These are phyloP conservation scores for Aurelia aurita DNA, from an alignment of 30 jellyfish, hydroid and myxozoan species.

Conservation along the genomic window DNA sequence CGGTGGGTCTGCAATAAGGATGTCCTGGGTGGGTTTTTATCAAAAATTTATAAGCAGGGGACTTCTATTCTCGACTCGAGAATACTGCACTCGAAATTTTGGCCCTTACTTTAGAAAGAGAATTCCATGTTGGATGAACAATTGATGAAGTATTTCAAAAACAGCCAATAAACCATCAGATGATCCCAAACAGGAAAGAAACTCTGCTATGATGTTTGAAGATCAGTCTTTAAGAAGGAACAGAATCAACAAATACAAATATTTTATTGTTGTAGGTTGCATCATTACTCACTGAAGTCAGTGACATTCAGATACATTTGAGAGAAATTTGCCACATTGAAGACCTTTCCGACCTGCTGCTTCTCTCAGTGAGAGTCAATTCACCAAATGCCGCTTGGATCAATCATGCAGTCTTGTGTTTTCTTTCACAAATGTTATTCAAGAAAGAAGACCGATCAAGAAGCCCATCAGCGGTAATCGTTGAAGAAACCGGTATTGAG, in stretches of 20 bases:
- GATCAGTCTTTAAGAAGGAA: too few species aligned
- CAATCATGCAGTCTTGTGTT: conserved; percentile 43
- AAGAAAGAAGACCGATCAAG: background rate
- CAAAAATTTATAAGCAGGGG: too few species aligned
- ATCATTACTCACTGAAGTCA: conserved; percentile 4
- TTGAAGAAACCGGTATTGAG: conserved; percentile 15
- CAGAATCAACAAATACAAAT: background rate
- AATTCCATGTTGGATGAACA: too few species aligned
- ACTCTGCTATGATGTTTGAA: too few species aligned
- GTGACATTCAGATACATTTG: conserved; percentile 28
- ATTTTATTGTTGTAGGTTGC: conserved; percentile 25
- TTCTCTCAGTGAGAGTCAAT: background rate
- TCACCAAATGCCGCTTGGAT: conserved; percentile 28
- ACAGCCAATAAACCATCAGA: too few species aligned
- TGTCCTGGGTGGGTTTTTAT: too few species aligned
- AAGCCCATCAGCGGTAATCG: background rate
- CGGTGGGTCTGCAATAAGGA: too few species aligned
- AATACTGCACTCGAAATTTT: too few species aligned
- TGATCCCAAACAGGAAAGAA: too few species aligned
- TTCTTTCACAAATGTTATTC: conserved; percentile 1
- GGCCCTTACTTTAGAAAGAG: too few species aligned
- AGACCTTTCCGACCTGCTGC: conserved; percentile 20
- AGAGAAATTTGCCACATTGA: conserved; percentile 30
- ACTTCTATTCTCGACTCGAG: too few species aligned
- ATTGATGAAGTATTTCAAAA: too few species aligned